Base-by-base conservation (phyloP, 1,140 invertebrate genomes). In the Halyomorpha halys region DNA sequence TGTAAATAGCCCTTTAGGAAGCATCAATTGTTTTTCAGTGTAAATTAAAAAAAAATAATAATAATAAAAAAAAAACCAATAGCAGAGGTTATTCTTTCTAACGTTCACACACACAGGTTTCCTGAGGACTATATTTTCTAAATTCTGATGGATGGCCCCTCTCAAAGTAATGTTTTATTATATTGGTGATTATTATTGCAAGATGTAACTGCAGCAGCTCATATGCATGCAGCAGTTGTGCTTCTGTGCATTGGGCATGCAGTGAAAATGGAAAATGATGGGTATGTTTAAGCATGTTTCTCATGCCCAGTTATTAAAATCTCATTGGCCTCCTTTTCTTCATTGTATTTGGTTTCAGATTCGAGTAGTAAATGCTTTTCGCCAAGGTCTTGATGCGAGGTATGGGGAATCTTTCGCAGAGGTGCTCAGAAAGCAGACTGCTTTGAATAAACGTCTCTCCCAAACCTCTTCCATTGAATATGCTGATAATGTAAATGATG, bases 281-380 rank as follows among this genome's bases (percentile, higher is more conserved):
- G 63, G 63, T 64, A 64, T 64, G 63, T 64, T 45, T 45, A 34
- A 64, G 63, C 63, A 64, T 64, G 63, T n/a, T 34, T 61, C 34
- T 61, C 19, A 19, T 61, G 60, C 44, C 44, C 25, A 27, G 25
- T 60, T 65, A 19, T 44, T 19, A 60, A 59, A n/a, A 14, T 65
- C 34, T 18, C 27, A 30, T 53, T 71, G 16, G 62, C 47, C 44
- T 66, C 21, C 51, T 65, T 44, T 69, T 60, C 49, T 59, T 68
- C 53, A 63, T 66, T 64, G 45, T 25, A 61, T 65, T 67, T 68
- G 62, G 21, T 70, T 70, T 66, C 87, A 95, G 93, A 97, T 97
- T 79, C 92, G 94, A 82, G 94, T 97, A 84, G 93, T 97, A 80
- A 97, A 97, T 83, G 94, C 94, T 81, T 97, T 97, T 84, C 92